phyloP scores from a whole-genome alignment of 2,888 invertebrate genomes.

The Aphidius colemani region DNA sequence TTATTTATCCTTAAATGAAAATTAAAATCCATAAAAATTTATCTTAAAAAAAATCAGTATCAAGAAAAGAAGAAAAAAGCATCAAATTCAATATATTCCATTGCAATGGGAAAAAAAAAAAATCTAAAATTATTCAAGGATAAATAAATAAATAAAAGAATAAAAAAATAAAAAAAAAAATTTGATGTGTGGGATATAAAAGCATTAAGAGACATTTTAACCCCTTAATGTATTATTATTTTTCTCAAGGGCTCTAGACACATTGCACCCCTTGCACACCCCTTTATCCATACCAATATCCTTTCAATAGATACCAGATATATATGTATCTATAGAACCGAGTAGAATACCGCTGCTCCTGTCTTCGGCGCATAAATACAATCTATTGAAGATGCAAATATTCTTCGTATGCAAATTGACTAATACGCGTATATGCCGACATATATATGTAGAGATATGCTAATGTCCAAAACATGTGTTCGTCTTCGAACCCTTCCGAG shows the following conservation, averaged over 20 bases:
- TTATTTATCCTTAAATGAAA: neutral
- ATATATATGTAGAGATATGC: constrained; percentile 47
- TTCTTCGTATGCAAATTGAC: constrained; percentile 56
- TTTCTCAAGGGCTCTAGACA: constrained; percentile 36
- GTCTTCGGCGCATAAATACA: constrained; percentile 39
- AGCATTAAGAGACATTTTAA: constrained; percentile 56
- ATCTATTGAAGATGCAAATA: constrained; percentile 55
- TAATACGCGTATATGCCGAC: neutral
- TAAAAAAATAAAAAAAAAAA: constrained; percentile 37
- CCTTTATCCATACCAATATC: constrained; percentile 37
- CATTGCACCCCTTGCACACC: constrained; percentile 10
- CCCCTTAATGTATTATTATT: constrained; percentile 59
- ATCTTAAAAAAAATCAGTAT: constrained; percentile 32
- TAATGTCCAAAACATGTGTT: constrained; percentile 57
- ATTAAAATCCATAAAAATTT: constrained; percentile 24
- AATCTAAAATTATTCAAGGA: constrained; percentile 9
- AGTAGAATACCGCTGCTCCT: neutral
- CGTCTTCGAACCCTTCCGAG: constrained; percentile 44
- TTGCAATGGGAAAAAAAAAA: constrained; percentile 40
- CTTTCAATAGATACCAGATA: constrained; percentile 45
- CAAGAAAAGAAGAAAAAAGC: neutral
- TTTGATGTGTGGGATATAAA: constrained; percentile 40
- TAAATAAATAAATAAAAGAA: too few species aligned
- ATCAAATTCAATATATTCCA: constrained; percentile 48
- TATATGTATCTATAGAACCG: too few species aligned